These are phyloP conservation scores for Alexandromys fortis DNA, from an alignment of 2,113 vertebrate species.

Conservation along the genomic window DNA sequence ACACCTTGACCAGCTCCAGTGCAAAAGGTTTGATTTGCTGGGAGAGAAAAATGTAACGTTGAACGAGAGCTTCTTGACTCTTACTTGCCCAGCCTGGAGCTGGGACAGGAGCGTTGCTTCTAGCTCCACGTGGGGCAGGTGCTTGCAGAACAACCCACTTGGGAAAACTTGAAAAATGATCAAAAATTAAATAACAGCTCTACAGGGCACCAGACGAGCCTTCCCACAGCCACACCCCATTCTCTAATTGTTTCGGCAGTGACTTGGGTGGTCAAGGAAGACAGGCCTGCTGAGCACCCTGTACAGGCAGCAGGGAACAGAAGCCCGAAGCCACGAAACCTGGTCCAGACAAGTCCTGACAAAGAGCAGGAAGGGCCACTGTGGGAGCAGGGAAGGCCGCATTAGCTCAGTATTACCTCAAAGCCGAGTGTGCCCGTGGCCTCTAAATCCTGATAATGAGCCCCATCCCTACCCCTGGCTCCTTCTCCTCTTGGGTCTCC, in stretches of 20 bases:
- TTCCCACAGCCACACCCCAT: fast-evolving
- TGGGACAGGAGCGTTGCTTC: neutral
- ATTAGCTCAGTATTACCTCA: fast-evolving
- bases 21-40: neutral
- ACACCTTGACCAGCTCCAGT: neutral
- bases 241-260: neutral
- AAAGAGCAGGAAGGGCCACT: neutral
- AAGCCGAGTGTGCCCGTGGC: neutral
- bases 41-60: neutral
- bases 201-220: neutral
- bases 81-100: neutral
- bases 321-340: constrained; percentile 16
- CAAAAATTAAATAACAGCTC: neutral
- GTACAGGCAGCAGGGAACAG: neutral
- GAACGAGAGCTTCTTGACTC: constrained; percentile 16
- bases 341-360: neutral
- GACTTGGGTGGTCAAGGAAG: constrained; percentile 42
- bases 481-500: too few relatives aligned
- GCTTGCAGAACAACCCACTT: constrained; percentile 40
- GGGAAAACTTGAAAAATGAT: constrained; percentile 32
- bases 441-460: fast-evolving
- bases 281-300: neutral
- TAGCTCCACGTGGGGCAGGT: neutral
- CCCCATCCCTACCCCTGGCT: neutral
- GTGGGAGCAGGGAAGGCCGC: neutral